These are phyloP conservation scores for Lepidurus packardi DNA, from an alignment of 1,140 invertebrate species.

Conservation along the genomic window DNA sequence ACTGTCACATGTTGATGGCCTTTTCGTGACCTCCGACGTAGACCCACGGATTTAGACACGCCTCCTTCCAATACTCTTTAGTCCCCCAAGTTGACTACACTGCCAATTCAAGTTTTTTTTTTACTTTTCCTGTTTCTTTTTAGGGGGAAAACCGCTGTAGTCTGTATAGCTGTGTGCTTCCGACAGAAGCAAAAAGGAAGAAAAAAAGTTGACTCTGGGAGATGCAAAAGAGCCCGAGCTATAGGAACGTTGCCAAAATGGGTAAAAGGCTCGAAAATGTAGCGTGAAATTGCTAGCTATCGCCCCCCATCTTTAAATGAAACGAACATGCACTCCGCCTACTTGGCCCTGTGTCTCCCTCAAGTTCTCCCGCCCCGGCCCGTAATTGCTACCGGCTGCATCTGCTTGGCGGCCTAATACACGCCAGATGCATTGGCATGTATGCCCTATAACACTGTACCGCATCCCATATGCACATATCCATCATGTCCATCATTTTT, in stretches of 20 bases:
- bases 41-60: background rate
- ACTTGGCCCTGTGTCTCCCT: background rate
- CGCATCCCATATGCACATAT: constrained; percentile 15
- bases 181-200: background rate
- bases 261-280: constrained; percentile 19
- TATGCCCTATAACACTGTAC: background rate
- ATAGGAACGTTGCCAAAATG: constrained; percentile 3
- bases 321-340: background rate
- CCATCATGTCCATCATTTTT: constrained; percentile 19
- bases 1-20: constrained; percentile 17
- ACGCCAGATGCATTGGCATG: constrained; percentile 6
- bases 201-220: background rate
- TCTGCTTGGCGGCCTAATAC: constrained; percentile 20
- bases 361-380: background rate
- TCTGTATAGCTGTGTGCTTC: background rate
- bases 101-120: background rate
- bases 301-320: background rate
- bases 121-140: background rate
- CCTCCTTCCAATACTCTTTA: background rate
- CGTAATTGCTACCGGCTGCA: constrained; percentile 4
- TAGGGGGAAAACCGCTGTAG: too few species aligned
- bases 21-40: constrained; percentile 17
- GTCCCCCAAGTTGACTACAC: background rate
- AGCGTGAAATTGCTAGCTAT: constrained; percentile 15
- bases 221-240: background rate